Base-by-base conservation (phyloP, 1,140 invertebrate species). In the Drosophila aff. region DNA sequence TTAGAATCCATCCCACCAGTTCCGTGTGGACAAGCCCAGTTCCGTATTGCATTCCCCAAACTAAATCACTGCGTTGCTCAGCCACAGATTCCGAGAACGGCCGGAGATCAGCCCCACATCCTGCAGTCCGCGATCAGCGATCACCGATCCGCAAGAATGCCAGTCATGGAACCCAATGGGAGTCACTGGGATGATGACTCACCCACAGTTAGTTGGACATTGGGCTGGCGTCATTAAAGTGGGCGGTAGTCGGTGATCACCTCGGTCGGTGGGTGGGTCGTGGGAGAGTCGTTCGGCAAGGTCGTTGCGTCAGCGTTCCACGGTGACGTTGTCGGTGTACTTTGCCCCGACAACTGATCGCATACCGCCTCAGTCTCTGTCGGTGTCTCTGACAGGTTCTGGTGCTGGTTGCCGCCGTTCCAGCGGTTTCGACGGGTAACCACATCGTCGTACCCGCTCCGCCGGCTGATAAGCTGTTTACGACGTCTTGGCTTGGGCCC, bases 301-400 rank as follows among this genome's bases (percentile, higher is more conserved):
- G 60, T 52, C 49, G 55, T 85, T 79, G 71, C 82, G 69, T 85
- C 82, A 80, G 74, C 55, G 57, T 72, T 69, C 64, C 57, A 76
- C 47, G 36, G 77, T 83, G 83, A 83, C 84, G 84, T 83, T 49
- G 61, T 16, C 18, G 9, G 1, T 62, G 84, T 65, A 86, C 83
- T 87, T 87, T 76, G 83, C 44, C 46, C 79, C 38, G 2, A 28
- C 52, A 23, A 46, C 36, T 23, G 66, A 71, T 71, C 50, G 52
- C 52, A 41, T 21, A 36, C 53, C 26, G 52, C 50, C 64, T 62
- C 31, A 26, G 33, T 15, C 28, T 26, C 66, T 50, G 57, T 13
- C 21, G 9, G 18, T 8, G 36, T 15, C 31, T 21, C 63, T 53
- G 62, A 71, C 67, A 52, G 69, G 69, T 73, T 73, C 31, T 52